Base-by-base conservation (phyloP, 2,113 vertebrate species). In the Marmota flaviventris region DNA sequence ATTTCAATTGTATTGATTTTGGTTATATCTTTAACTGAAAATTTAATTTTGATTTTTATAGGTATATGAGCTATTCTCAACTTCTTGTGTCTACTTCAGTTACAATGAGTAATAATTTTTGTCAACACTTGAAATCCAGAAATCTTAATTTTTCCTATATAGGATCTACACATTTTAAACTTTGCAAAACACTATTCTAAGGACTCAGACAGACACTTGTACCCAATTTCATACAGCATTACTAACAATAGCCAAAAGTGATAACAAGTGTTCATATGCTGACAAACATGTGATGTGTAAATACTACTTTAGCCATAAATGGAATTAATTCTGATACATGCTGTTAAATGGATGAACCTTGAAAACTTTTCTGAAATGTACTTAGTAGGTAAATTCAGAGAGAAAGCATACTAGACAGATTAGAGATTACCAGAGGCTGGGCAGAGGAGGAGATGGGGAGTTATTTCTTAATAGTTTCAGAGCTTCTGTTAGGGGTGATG, bases 301-400 rank as follows among this genome's bases (percentile, higher is more conserved):
- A 85, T 14, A 95, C 48, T 72, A 89, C 61, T 34, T 95, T 2
- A 37, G 37, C 20, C 9, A 48, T n/a, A 58, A 85, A 69, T 73
- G 37, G 11, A 84, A 89, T 56, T 84, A 58, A 89, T 83, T 76
- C 58, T 61, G 39, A 78, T 56, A 69, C 22, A 83, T 37, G 32
- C 20, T 67, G 56, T 20, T 75, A 67, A 2, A 86, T 56, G 34
- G 42, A 72, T 72, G 37, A 78, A 83, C 29, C 63, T 48, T 92
- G 63, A 70, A 88, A 77, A 76, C 72, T 85, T 56, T 37, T 3
- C 27, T 56, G 78, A 90, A 34, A 13, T 73, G n/a, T 65, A 65
- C 45, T 73, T 29, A 96, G 72, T 32, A 72, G 53, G 45, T 45
- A 94, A 53, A 92, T 65, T 96, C 63, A 94, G 78, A 88, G 39